phyloP scores from a whole-genome alignment of 2,797 vertebrate genomes.

The Podarcis lilfordi region DNA sequence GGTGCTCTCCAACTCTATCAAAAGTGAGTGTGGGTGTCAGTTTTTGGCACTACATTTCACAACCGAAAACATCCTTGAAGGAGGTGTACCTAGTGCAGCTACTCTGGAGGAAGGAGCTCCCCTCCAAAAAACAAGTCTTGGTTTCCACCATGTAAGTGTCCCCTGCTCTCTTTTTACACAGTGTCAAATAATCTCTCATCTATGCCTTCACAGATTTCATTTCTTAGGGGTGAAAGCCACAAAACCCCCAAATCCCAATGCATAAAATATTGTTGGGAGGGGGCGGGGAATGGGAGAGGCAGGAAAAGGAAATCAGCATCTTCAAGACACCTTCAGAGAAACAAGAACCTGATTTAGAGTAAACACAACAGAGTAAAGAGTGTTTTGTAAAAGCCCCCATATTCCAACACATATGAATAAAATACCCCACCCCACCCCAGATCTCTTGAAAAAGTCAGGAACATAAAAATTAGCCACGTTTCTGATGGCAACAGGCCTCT shows the following conservation, averaged over 20 bases:
- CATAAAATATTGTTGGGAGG: background rate
- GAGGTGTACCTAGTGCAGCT: background rate
- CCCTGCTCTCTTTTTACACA: background rate
- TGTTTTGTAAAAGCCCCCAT: slow-evolving; percentile 63
- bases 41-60: background rate
- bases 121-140: background rate
- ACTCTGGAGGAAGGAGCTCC: background rate
- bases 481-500: background rate
- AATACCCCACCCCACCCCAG: slow-evolving; percentile 42
- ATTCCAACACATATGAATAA: slow-evolving; percentile 60
- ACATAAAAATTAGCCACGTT: slow-evolving; percentile 59
- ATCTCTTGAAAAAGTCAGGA: slow-evolving; percentile 57
- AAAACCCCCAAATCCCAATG: background rate
- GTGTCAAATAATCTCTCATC: background rate
- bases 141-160: background rate
- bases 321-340: slow-evolving; percentile 21
- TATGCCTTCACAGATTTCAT: background rate
- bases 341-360: slow-evolving; percentile 19
- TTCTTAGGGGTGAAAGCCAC: background rate
- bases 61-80: background rate
- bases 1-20: background rate
- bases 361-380: background rate
- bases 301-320: background rate
- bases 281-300: background rate
- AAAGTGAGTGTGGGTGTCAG: background rate